Percentiles rank a stretch among this genome's conserved stretches.
Evolutionary conservation across 2,113 vertebrate genomes (phyloP).

Genomic region (Sturnira hondurensis): DNA sequence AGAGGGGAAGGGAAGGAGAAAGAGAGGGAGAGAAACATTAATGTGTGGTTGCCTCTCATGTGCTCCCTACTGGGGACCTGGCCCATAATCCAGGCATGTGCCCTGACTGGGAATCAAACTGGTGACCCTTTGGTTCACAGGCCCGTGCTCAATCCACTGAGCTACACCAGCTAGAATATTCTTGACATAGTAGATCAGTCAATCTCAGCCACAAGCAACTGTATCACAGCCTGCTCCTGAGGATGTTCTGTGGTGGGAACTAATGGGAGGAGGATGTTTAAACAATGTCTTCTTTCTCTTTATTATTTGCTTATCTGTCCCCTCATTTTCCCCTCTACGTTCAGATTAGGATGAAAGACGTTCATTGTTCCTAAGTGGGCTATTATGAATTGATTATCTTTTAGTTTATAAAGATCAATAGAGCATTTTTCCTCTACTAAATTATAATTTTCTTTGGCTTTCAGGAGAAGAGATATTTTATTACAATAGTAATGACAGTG

Average conservation of each 20-base stretch:
- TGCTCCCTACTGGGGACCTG: no score
- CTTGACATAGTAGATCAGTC: neutral
- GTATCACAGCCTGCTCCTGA: neutral
- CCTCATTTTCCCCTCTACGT: neutral
- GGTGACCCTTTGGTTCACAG: no score
- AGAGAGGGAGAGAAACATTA: no score
- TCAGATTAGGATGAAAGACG: slow-evolving; percentile 18
- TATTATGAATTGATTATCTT: slow-evolving; percentile 25
- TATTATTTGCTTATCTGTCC: neutral
- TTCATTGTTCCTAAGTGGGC: slow-evolving; percentile 7
- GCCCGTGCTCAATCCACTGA: no score
- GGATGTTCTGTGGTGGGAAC: neutral
- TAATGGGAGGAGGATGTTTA: neutral
- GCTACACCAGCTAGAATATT: no score
- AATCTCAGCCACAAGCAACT: neutral
- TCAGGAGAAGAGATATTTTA: slow-evolving; percentile 9
- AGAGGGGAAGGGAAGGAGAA: no score
- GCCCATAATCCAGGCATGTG: no score
- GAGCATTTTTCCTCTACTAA: neutral
- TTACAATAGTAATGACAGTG: neutral
- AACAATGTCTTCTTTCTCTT: neutral
- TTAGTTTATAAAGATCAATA: slow-evolving; percentile 27
- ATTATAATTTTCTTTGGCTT: neutral
- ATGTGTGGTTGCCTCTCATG: no score
- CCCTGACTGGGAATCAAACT: no score